Base-by-base conservation (phyloP, 1,140 invertebrate genomes). In the Drosophila bocki region DNA sequence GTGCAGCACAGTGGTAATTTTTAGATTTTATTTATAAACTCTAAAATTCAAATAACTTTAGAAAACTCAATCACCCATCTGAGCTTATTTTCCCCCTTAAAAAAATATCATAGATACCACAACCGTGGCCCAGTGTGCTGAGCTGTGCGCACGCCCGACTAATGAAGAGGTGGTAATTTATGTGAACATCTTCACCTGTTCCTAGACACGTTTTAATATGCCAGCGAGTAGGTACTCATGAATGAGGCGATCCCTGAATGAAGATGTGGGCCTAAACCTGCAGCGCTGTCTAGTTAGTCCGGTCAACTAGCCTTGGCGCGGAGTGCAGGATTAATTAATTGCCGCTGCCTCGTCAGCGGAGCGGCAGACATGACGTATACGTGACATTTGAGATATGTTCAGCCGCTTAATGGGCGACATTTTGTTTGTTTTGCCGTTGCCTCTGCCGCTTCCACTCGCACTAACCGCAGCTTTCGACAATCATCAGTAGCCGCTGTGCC, bases 141-240 rank as follows among this genome's bases (percentile, higher is more conserved):
- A 37, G 65, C 26, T 42, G 37, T 47, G 44, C 51, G 48, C 59
- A 76, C 70, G 64, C 75, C 61, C 59, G 45, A 61, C 81, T 88
- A 90, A 90, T 91, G 86, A 90, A 90, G 86, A 90, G 86, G 86
- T 91, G 87, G 86, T 90, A 90, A 90, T 90, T 90, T 90, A 90
- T 90, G 79, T 91, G 82, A 75, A 84, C 75, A 86, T 91, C 88
- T 91, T 86, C 85, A 90, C 85, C 85, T 90, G 86, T 79, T 72
- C 75, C 78, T 67, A 90, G 81, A 80, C 84, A 88, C 85, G 71
- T 85, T 90, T 90, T 85, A 87, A 88, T 87, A 87, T 79, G 74
- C 82, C 64, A 74, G 58, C 32, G 60, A 77, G 70, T 39, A 35
- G 53, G 33, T 54, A 39, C 53, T 65, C 62, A 88, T 87, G 82